phyloP scores from a whole-genome alignment of 2,888 invertebrate genomes.

The Coremacera marginata region DNA sequence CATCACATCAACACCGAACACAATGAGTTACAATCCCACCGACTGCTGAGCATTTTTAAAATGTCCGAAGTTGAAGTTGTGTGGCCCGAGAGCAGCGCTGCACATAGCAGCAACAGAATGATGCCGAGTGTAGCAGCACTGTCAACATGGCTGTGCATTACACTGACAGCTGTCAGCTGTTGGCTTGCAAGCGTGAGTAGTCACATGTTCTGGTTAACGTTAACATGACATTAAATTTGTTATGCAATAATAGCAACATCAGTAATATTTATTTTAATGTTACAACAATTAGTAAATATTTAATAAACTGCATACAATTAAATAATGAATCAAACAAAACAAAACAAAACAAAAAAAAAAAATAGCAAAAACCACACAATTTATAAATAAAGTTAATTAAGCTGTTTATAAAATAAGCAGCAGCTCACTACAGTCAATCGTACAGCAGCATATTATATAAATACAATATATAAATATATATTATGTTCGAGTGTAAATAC shows the following conservation, averaged over 20 bases:
- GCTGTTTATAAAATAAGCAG: background rate
- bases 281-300: conserved; percentile 35
- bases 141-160: conserved; percentile 24
- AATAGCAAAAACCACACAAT: background rate
- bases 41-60: conserved; percentile 90
- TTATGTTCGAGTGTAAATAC: background rate
- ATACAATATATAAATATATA: background rate
- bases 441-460: background rate
- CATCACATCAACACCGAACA: conserved; percentile 87
- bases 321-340: conserved; percentile 10
- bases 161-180: conserved; percentile 34
- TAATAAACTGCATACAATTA: conserved; percentile 44
- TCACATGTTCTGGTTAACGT: conserved; percentile 26
- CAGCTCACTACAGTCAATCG: background rate
- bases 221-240: conserved; percentile 48
- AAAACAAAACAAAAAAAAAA: background rate
- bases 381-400: background rate
- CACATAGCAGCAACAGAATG: conserved; percentile 46
- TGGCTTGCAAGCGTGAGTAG: conserved; percentile 47
- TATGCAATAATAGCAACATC: background rate
- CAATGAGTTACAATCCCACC: conserved; percentile 87
- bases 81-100: conserved; percentile 73
- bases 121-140: conserved; percentile 34
- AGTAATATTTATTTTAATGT: background rate
- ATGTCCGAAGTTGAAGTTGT: conserved; percentile 92